Evolutionary conservation across 2,797 vertebrate genomes (phyloP), one percentile per base, ranked within the genome.

Genomic region (Schizopygopsis pylzovi): DNA sequence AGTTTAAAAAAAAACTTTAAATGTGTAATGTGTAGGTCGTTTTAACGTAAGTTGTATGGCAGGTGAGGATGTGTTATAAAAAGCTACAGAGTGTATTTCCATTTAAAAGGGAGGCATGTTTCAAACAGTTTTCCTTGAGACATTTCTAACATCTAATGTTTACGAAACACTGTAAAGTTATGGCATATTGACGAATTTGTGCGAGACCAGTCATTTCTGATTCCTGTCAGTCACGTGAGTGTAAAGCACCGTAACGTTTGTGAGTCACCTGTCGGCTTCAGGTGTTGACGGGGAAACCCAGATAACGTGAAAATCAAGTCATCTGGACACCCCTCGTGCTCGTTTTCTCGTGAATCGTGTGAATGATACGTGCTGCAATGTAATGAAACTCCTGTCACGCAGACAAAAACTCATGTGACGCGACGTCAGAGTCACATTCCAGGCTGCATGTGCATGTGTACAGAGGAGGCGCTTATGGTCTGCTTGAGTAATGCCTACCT

Each of bases 291-390:
- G 63, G 37, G 7, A 33, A 79, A 84, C 75, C 63, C 61, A 28
- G 6, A 78, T 11, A 56, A 84, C 73, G 12, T 22, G 83, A 84
- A 83, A 39, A 52, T 33, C 71, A 9, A 49, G 82, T 65, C 43
- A 15, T 47, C 25, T 13, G 2, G 13, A 71, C 39, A 47, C 37
- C 12, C 45, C 12, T 59, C 4, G 2, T 22, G 28, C 0, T 4
- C 12, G 11, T 52, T 49, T 65, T 25, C 0, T 9, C n/a, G 39
- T 11, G 28, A 67, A 41, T 20, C 4, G 4, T 11, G 25, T 10
- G n/a, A 75, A 63, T 33, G 54, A 15, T 37, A 61, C 16, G 1
- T 75, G 11, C 39, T 28, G 52, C 8, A 45, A 1, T 28, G 68
- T 73, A 67, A 56, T 59, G 39, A 79, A 47, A 39, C 28, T 63